These are phyloP conservation scores for Drosophila affinis DNA, from an alignment of 2,888 invertebrate genomes.

Conservation along the genomic window DNA sequence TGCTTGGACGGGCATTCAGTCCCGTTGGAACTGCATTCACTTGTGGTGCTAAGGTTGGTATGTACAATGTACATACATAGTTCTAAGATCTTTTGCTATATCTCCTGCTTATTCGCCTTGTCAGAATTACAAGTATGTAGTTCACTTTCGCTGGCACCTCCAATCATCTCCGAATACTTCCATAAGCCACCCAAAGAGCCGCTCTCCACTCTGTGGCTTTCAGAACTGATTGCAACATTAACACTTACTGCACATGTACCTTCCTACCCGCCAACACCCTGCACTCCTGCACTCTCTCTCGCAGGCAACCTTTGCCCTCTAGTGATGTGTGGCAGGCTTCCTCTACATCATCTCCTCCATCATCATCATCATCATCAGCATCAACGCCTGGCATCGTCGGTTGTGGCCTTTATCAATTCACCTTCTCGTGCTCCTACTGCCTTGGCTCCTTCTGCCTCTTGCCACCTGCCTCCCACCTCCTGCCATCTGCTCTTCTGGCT, in stretches of 20 bases:
- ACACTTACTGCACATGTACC: slow-evolving; percentile 62
- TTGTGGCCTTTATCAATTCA: slow-evolving; percentile 64
- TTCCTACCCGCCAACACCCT: background rate
- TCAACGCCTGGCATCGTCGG: slow-evolving; percentile 52
- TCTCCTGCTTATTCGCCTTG: no score
- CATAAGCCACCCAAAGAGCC: slow-evolving; percentile 51
- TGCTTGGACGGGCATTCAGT: background rate
- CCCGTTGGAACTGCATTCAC: slow-evolving; percentile 6
- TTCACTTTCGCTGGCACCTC: slow-evolving; percentile 25
- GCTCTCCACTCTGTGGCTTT: slow-evolving; percentile 28
- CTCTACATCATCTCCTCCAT: slow-evolving; percentile 38
- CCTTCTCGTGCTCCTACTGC: slow-evolving; percentile 39
- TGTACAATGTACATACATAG: no score
- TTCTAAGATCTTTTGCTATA: background rate
- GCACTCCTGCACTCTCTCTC: slow-evolving; percentile 2
- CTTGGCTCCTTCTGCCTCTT: slow-evolving; percentile 10
- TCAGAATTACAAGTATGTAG: background rate
- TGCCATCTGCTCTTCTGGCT: slow-evolving; percentile 47
- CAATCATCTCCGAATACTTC: background rate
- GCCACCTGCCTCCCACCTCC: slow-evolving; percentile 6
- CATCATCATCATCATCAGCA: slow-evolving; percentile 33
- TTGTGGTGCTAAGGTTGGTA: background rate
- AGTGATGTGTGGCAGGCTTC: slow-evolving; percentile 30
- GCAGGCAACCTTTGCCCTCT: slow-evolving; percentile 59
- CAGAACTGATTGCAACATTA: slow-evolving; percentile 66